Evolutionary conservation across 2,797 vertebrate genomes (phyloP), one percentile per base, ranked within the genome.

Genomic region (Decapterus maruadsi): DNA sequence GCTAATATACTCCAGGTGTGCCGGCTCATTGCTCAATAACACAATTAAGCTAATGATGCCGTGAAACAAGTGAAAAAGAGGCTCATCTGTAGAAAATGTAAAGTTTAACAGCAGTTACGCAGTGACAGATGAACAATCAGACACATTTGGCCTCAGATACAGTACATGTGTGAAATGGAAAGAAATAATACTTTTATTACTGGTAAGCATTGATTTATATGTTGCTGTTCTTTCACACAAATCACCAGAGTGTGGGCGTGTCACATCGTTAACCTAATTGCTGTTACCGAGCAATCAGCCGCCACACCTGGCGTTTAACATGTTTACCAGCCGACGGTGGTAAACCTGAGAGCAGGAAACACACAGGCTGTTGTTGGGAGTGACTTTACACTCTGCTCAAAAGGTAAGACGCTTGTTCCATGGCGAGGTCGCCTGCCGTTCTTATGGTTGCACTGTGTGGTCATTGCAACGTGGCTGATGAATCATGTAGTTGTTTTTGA

Each of bases 261-360:
- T 78, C 64, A 72, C 64, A 51, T 65, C 81, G 43, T 81, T 62
- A 74, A 61, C 57, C 64, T 83, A 78, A 80, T 43, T 75, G 61
- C 64, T 54, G 74, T 36, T 58, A 36, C 43, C 20, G 67, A 80
- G 80, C 63, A 79, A 80, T 79, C 76, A 72, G 68, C 67, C 42
- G 48, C n/a, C 61, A 62, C 80, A 86, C 75, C 78, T 82, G 80
- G 29, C 57, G 63, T 20, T 71, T 4, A 22, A 53, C 46, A 12
- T 56, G 22, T 58, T 42, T 3, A 20, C 56, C 50, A 42, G 5
- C 36, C 22, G 48, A 43, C 8, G 43, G 19, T 17, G 45, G 22
- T 22, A 7, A 3, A 26, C 20, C 19, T 48, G 34, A 50, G n/a
- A 50, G 40, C 42, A 29, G 3, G 2, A 26, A 42, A 22, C 22